phyloP scores from a whole-genome alignment of 92 coral and sea anemone genomes.

The Epizoanthus ramosus region DNA sequence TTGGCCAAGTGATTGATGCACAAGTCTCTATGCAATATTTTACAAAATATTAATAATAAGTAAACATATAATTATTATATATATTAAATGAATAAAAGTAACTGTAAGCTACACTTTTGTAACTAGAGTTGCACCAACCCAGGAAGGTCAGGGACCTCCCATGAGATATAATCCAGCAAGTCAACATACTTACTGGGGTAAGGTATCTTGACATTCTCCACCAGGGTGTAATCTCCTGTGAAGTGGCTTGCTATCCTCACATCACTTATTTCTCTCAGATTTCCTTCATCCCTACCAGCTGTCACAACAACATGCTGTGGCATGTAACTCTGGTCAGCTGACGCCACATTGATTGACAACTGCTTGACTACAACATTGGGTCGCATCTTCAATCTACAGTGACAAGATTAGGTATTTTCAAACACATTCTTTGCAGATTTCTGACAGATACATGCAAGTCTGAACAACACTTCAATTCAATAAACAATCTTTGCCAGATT shows the following conservation, averaged over 20 bases:
- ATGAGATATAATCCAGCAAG: too few relatives aligned
- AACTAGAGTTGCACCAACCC: too few relatives aligned
- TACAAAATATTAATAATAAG: too few relatives aligned
- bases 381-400: slow-evolving; percentile 85
- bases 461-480: too few relatives aligned
- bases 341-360: slow-evolving; percentile 93
- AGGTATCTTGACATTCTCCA: slow-evolving; percentile 94
- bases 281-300: slow-evolving; percentile 96
- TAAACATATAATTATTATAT: too few relatives aligned
- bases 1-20: too few relatives aligned
- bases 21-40: too few relatives aligned
- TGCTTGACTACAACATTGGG: slow-evolving; percentile 96
- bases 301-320: slow-evolving; percentile 95
- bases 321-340: slow-evolving; percentile 99
- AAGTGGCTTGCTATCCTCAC: slow-evolving; percentile 92
- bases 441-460: too few relatives aligned
- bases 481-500: too few relatives aligned
- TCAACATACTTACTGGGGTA: slow-evolving; percentile 77
- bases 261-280: slow-evolving; percentile 92
- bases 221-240: slow-evolving; percentile 86
- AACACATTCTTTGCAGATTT: background rate
- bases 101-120: background rate
- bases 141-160: too few relatives aligned
- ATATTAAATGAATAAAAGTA: too few relatives aligned
- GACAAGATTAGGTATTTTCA: background rate